Percentiles rank a stretch among this genome's conserved stretches.
phyloP scores from a whole-genome alignment of 2,797 vertebrate species.

The Nothura maculosa region DNA sequence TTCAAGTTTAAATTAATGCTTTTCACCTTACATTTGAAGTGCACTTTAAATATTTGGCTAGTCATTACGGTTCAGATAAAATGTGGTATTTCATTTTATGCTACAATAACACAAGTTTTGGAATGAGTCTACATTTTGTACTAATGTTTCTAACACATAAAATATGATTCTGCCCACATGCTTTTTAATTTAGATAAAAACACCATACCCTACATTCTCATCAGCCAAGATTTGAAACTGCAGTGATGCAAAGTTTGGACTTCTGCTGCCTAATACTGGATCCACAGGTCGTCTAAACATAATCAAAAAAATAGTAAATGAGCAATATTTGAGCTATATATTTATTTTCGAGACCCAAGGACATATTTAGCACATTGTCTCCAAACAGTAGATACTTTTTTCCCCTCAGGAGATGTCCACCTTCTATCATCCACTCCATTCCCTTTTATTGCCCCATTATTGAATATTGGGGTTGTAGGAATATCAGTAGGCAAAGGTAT shows the following conservation, averaged over 20 bases:
- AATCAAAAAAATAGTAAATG: not conserved
- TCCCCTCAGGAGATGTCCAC: not conserved
- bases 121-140: not conserved
- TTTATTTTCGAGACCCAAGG: not conserved
- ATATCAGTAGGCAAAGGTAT: not conserved
- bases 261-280: not conserved
- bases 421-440: not conserved
- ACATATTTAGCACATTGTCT: not conserved
- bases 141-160: not conserved
- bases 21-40: not conserved
- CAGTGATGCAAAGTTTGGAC: not conserved
- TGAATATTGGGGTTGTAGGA: not conserved
- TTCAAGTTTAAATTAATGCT: not conserved
- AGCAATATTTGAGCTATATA: not conserved
- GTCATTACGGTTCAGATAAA: conserved; percentile 16
- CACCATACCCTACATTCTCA: not conserved
- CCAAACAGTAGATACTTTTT: not conserved
- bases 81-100: not conserved
- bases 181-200: not conserved
- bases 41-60: not conserved
- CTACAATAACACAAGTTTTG: not conserved
- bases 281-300: not conserved
- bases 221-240: not conserved
- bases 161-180: not conserved
- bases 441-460: not conserved